Evolutionary conservation across 2,113 vertebrate genomes (phyloP).

Genomic region (Hymenochirus boettgeri): DNA sequence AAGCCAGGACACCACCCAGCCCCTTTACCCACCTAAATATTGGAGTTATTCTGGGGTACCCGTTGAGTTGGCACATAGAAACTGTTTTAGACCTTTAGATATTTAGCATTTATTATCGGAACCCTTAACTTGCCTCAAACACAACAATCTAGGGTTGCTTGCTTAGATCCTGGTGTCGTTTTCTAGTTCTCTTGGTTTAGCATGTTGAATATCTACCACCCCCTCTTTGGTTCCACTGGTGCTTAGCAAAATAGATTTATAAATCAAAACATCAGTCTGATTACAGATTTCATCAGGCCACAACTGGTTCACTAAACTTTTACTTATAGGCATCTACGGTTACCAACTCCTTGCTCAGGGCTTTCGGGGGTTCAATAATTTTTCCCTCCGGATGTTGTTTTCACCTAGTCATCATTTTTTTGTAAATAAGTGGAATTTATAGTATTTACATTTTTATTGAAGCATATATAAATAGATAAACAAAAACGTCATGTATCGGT

Average conservation of each 20-base stretch:
- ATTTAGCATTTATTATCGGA: neutral
- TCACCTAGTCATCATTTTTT: neutral
- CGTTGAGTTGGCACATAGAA: neutral
- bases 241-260: neutral
- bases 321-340: neutral
- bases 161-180: neutral
- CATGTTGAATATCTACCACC: no score
- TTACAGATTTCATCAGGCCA: neutral
- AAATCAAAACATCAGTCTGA: neutral
- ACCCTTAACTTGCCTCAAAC: neutral
- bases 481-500: neutral
- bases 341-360: neutral
- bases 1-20: neutral
- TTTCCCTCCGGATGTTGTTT: neutral
- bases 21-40: neutral
- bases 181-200: no score
- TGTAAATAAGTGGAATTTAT: neutral
- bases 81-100: no score
- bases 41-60: neutral
- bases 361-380: neutral
- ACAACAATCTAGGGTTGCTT: neutral
- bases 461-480: neutral
- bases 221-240: neutral
- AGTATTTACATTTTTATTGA: neutral
- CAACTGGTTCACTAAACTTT: neutral